phyloP scores from a whole-genome alignment of 1,140 invertebrate species.

The Arctopsyche grandis region DNA sequence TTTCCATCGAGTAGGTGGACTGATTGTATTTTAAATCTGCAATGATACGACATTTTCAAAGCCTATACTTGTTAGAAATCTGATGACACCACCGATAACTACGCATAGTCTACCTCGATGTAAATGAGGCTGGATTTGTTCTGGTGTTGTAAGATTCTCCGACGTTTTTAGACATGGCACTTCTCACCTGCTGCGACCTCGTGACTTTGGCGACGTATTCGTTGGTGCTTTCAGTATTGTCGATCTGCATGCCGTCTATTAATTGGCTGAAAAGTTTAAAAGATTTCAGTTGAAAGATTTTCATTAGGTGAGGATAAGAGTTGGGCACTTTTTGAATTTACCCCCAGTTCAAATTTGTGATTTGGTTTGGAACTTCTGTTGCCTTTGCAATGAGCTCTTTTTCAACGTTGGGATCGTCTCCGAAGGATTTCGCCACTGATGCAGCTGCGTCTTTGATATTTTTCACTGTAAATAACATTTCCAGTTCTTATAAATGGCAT shows the following conservation, averaged over 20 bases:
- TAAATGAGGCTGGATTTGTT: no score
- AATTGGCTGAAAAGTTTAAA: conserved; percentile 68
- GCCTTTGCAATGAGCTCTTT: conserved; percentile 79
- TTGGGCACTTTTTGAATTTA: conserved; percentile 52
- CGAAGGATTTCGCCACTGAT: conserved; percentile 72
- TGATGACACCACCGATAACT: neutral
- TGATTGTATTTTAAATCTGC: conserved; percentile 54
- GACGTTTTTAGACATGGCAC: conserved; percentile 42
- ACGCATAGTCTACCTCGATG: neutral
- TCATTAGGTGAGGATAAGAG: neutral
- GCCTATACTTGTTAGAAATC: conserved; percentile 47
- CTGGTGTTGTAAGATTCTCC: no score
- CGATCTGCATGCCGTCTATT: conserved; percentile 79
- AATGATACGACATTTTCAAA: conserved; percentile 46
- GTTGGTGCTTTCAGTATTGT: conserved; percentile 64
- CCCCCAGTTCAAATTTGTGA: conserved; percentile 59
- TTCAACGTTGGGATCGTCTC: conserved; percentile 77
- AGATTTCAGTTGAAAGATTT: neutral
- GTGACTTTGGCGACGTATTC: conserved; percentile 58
- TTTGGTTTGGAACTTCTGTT: conserved; percentile 59
- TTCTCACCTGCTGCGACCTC: conserved; percentile 61
- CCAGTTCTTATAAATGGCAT: no score
- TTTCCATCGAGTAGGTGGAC: conserved; percentile 69
- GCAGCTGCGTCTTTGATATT: conserved; percentile 71
- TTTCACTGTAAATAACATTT: conserved; percentile 57